These are phyloP conservation scores for Spodoptera frugiperda DNA, from an alignment of 1,140 invertebrate genomes.

Conservation along the genomic window DNA sequence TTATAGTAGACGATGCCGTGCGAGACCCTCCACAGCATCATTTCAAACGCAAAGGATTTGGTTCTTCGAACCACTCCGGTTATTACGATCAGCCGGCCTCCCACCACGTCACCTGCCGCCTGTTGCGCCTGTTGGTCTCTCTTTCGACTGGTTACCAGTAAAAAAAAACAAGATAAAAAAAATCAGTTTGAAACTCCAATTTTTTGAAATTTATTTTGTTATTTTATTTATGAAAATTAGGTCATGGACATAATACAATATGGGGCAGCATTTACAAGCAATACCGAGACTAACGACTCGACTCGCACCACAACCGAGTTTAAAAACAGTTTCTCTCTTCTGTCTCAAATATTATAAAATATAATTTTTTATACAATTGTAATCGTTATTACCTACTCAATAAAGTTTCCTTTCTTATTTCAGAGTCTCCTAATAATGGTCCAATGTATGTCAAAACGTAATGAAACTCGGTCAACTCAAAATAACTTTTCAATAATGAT, in stretches of 20 bases:
- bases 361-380: neutral
- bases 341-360: neutral
- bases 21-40: conserved; percentile 94
- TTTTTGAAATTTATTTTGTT: too few species aligned
- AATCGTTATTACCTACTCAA: conserved; percentile 54
- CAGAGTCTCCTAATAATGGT: conserved; percentile 92
- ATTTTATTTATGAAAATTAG: too few species aligned
- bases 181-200: too few species aligned
- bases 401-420: conserved; percentile 58
- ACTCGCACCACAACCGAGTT: too few species aligned
- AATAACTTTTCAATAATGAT: conserved; percentile 94
- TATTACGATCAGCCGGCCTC: conserved; percentile 66
- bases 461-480: conserved; percentile 94
- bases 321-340: too few species aligned
- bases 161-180: neutral
- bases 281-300: too few species aligned
- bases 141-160: too few species aligned
- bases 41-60: conserved; percentile 91
- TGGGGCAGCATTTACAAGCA: too few species aligned
- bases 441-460: conserved; percentile 96
- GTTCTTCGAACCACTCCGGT: conserved; percentile 88
- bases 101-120: conserved; percentile 53
- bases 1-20: conserved; percentile 94
- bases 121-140: neutral
- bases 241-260: too few species aligned